Percentiles rank a stretch among this genome's conserved stretches.
These are phyloP conservation scores for Hydraecia micacea DNA, from an alignment of 2,888 invertebrate genomes.

Conservation along the genomic window DNA sequence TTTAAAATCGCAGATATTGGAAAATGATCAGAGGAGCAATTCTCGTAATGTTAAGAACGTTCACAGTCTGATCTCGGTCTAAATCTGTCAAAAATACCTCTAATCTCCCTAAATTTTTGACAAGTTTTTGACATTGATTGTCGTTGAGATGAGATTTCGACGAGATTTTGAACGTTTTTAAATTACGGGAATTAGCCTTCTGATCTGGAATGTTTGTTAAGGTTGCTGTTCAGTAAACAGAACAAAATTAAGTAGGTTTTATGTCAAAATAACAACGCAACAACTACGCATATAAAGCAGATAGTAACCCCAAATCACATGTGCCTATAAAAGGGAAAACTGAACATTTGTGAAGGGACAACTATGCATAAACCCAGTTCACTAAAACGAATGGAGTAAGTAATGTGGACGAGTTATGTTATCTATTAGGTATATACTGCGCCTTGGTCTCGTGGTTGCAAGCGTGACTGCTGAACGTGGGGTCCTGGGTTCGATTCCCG, in stretches of 20 bases:
- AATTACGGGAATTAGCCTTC: too few species aligned
- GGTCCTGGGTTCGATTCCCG: too few species aligned
- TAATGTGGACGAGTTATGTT: slow-evolving; percentile 4
- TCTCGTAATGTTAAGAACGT: too few species aligned
- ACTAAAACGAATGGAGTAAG: slow-evolving; percentile 18
- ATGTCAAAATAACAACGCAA: background rate
- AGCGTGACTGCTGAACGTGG: too few species aligned
- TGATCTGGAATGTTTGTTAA: background rate
- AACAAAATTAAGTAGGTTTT: background rate
- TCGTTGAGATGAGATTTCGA: too few species aligned
- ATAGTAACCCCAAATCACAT: background rate
- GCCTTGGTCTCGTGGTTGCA: too few species aligned
- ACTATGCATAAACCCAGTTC: slow-evolving; percentile 26
- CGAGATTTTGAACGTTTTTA: too few species aligned
- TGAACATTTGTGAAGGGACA: slow-evolving; percentile 15
- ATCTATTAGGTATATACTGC: background rate
- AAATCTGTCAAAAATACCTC: too few species aligned
- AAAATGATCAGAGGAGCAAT: background rate
- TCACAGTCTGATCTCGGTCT: too few species aligned
- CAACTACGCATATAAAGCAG: slow-evolving; percentile 11
- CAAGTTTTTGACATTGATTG: too few species aligned
- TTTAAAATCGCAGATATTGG: background rate
- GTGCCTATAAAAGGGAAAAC: slow-evolving; percentile 20
- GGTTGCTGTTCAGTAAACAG: background rate
- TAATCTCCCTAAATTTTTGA: too few species aligned